Base-by-base conservation (phyloP, 1,140 invertebrate species). In the Pentalonia nigronervosa region DNA sequence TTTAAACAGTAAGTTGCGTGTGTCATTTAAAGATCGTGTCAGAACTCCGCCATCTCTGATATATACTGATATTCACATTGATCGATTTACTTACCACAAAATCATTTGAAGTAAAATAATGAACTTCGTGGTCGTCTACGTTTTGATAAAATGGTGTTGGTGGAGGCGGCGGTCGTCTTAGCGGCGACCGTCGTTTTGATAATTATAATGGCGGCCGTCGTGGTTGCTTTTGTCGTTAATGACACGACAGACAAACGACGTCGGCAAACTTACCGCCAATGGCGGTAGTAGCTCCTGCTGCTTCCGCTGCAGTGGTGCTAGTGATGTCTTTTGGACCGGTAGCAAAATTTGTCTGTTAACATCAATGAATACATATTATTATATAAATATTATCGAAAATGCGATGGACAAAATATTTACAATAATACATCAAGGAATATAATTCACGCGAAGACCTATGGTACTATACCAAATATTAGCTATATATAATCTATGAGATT, bases 231-330 rank as follows among this genome's bases (percentile, higher is more conserved):
- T 81, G 91, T 92, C 91, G 91, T 91, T 76, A 88, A 41, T 17
- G 25, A 20, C 21, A 92, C 91, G 91, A 92, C 91, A 48, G 41
- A 76, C 25, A 47, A 9, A 91, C 76, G 91, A 83, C 91, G 67
- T 81, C 47, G 47, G 91, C 91, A 41, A 48, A 92, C 91, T 92
- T 92, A 92, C 91, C 91, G 91, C 91, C 91, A 81, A 76, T 50
- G 91, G 91, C 91, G 91, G 91, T n/a, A 83, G 91, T 81, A 23
- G n/a, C 91, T 92, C n/a, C 76, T 92, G 47, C 67, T 92, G 34
- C 76, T 92, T 83, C 56, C n/a, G 56, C 60, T 30, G 90, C 90
- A 76, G 90, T 81, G 45, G 90, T 48, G 36, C 60, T 48, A 50
- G 90, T 91, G 91, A 50, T 83, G 47, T 84, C 47, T 83, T 81